Evolutionary conservation across 2,888 invertebrate species (phyloP).

Genomic region (Alviniconcha strummeri): DNA sequence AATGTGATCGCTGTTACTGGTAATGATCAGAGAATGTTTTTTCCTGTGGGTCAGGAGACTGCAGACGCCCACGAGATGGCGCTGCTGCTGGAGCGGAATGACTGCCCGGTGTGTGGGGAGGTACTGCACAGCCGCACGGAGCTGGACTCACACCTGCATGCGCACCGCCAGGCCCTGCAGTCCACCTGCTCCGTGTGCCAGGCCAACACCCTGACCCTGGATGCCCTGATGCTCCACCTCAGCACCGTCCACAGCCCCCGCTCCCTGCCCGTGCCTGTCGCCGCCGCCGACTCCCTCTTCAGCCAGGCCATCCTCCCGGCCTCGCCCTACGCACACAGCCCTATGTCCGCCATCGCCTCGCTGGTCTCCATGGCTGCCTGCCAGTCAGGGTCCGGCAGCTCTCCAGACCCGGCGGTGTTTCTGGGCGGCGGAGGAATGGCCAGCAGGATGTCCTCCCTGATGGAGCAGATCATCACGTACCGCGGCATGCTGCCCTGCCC

Average conservation of each 20-base stretch:
- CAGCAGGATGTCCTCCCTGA: not conserved
- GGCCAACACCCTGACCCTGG: slow-evolving; percentile 28
- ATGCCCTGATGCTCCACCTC: slow-evolving; percentile 34
- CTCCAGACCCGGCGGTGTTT: not conserved
- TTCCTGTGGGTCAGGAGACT: not conserved
- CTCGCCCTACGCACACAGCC: slow-evolving; percentile 5
- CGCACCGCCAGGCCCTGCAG: slow-evolving; percentile 29
- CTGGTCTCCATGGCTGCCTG: slow-evolving; percentile 28
- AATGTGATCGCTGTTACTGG: too few species aligned
- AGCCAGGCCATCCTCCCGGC: slow-evolving; percentile 25
- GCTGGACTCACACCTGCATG: slow-evolving; percentile 24
- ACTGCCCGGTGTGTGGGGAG: slow-evolving; percentile 30
- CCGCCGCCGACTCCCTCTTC: slow-evolving; percentile 4
- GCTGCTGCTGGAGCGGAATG: slow-evolving; percentile 22
- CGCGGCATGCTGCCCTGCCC: slow-evolving; percentile 16
- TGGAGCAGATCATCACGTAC: slow-evolving; percentile 23
- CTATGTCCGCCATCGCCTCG: slow-evolving; percentile 29
- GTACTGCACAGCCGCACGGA: slow-evolving; percentile 8
- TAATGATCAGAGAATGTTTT: too few species aligned
- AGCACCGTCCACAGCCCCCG: slow-evolving; percentile 27
- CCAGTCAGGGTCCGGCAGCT: not conserved
- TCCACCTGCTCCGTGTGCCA: slow-evolving; percentile 30
- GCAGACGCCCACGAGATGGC: slow-evolving; percentile 5
- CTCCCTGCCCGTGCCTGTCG: not conserved
- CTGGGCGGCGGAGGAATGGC: not conserved